Evolutionary conservation across 2,888 invertebrate species (phyloP).

Genomic region (Ariolimax columbianus): DNA sequence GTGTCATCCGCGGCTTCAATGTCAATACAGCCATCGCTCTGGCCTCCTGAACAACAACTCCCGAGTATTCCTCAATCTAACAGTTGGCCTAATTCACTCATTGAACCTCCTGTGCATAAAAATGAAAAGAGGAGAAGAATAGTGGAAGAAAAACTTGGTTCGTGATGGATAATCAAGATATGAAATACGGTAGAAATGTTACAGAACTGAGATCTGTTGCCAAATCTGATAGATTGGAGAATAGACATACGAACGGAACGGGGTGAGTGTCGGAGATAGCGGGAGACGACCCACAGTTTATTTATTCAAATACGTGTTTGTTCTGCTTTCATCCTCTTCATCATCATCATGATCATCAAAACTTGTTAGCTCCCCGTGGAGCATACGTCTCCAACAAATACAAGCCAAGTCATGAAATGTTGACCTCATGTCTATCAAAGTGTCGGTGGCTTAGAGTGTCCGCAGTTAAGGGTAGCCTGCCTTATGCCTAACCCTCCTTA

Average conservation of each 20-base stretch:
- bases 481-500: too few relatives aligned
- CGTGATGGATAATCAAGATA: slow-evolving; percentile 19
- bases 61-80: slow-evolving; percentile 13
- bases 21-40: slow-evolving; percentile 18
- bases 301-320: too few relatives aligned
- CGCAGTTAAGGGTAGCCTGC: too few relatives aligned
- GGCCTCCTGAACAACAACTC: neutral
- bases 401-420: too few relatives aligned
- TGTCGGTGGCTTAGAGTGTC: too few relatives aligned
- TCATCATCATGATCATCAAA: too few relatives aligned
- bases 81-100: slow-evolving; percentile 16
- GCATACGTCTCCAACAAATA: too few relatives aligned
- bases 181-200: neutral
- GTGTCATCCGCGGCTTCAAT: neutral
- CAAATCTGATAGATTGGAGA: neutral
- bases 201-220: neutral
- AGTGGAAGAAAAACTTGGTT: too few relatives aligned
- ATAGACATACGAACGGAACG: neutral
- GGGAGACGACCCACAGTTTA: neutral
- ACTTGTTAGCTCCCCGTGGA: too few relatives aligned
- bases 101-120: neutral
- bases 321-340: too few relatives aligned
- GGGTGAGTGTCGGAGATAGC: neutral
- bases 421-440: too few relatives aligned
- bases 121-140: neutral